phyloP scores from a whole-genome alignment of 2,113 vertebrate genomes.

The Probosciger aterrimus region DNA sequence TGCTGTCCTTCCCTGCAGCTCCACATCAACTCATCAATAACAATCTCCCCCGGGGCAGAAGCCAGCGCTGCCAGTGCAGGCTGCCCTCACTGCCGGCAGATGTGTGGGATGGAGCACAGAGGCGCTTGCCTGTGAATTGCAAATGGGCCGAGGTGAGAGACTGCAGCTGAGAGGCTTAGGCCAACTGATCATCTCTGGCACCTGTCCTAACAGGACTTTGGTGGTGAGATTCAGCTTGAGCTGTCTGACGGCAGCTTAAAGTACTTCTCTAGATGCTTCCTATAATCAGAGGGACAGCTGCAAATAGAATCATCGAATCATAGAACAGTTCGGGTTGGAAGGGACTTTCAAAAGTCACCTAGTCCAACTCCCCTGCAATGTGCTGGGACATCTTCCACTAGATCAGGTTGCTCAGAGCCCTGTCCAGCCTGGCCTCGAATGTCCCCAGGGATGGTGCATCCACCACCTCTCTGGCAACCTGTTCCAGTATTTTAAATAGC shows the following conservation, averaged over 20 bases:
- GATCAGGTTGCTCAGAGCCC: background rate
- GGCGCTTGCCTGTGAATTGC: fast-evolving
- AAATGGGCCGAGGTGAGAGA: background rate
- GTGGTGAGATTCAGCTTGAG: fast-evolving
- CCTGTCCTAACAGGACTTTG: background rate
- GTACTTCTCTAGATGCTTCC: background rate
- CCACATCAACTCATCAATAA: fast-evolving
- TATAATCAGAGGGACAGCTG: background rate
- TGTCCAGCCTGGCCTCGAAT: background rate
- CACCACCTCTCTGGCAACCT: background rate
- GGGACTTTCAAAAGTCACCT: background rate
- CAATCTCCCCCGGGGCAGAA: background rate
- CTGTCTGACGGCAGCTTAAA: background rate
- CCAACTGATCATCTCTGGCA: background rate
- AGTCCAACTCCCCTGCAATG: background rate
- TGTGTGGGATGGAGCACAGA: background rate
- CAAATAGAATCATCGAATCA: background rate
- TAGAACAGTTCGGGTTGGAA: background rate
- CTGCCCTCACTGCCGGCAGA: fast-evolving
- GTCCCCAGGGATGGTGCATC: background rate
- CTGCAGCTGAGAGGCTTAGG: background rate
- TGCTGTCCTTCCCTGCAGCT: background rate
- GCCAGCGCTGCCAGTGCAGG: fast-evolving
- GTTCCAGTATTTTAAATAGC: background rate
- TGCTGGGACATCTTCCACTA: background rate